Conservation (phyloP, 2,797 vertebrate genomes). For the Melanotaenia nigrans region DNA sequence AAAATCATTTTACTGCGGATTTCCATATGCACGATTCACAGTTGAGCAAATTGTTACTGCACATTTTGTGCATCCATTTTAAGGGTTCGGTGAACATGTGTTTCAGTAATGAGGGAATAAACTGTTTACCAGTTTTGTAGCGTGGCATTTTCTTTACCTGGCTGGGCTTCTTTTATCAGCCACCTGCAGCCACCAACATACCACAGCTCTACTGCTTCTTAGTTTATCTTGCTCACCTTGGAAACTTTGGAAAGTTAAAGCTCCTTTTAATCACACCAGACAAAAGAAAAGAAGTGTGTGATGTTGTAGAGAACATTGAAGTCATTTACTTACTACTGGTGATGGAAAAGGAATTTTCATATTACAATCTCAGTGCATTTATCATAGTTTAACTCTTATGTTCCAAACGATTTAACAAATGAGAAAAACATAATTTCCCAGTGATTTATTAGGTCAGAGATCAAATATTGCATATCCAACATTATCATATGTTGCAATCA, state of each 20-base stretch:
- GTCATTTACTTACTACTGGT: too few species aligned
- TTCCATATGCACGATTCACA: background rate
- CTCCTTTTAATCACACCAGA: background rate
- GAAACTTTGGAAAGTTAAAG: background rate
- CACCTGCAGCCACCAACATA: background rate
- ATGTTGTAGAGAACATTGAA: background rate
- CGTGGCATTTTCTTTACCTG: background rate
- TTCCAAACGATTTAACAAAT: too few species aligned
- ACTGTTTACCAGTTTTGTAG: background rate
- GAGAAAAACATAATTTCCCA: too few species aligned
- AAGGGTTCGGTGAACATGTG: too few species aligned
- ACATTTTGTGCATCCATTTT: background rate
- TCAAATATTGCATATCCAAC: too few species aligned
- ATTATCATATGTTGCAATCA: too few species aligned
- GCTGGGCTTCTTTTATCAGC: background rate
- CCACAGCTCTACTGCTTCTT: background rate
- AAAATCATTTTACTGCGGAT: conserved; percentile 3
- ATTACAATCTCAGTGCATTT: too few species aligned
- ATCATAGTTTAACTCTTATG: too few species aligned
- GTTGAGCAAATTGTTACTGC: background rate
- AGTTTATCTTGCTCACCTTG: background rate
- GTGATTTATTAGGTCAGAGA: too few species aligned
- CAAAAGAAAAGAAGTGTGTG: background rate
- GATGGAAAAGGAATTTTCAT: too few species aligned
- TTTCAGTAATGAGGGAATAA: background rate